phyloP scores from a whole-genome alignment of 1,140 invertebrate species.

The Venturia canescens region DNA sequence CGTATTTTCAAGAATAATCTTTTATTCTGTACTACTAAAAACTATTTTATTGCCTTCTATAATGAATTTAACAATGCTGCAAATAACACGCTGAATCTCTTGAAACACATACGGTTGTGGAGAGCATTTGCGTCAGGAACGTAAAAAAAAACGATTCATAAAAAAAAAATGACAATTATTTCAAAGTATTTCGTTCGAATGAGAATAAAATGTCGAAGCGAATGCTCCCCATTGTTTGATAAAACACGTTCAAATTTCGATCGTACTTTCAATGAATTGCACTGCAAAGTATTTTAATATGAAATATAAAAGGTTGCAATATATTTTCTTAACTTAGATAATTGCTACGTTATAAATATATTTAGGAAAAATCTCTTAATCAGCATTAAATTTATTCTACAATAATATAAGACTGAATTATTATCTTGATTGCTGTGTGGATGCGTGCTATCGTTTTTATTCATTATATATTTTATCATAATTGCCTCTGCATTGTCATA shows the following conservation, averaged over 20 bases:
- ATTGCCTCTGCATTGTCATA: not conserved
- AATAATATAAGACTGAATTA: not conserved
- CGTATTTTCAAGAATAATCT: not conserved
- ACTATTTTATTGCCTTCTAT: not conserved
- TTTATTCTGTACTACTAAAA: not conserved
- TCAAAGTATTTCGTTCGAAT: not conserved
- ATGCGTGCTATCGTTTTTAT: not conserved
- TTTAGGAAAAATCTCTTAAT: not conserved
- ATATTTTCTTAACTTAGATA: not conserved
- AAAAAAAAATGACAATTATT: not conserved
- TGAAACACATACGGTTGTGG: not conserved
- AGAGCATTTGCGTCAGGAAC: not conserved
- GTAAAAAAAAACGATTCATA: not conserved
- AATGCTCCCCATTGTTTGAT: not conserved
- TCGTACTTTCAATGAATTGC: not conserved
- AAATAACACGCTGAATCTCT: not conserved
- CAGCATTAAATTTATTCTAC: not conserved
- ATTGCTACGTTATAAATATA: not conserved
- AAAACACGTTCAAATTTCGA: not conserved
- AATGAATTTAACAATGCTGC: not conserved
- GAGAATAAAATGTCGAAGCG: not conserved
- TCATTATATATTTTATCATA: not conserved
- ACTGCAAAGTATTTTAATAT: slow-evolving; percentile 11
- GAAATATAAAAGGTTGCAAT: not conserved
- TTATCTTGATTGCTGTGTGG: slow-evolving; percentile 3